Percentiles rank a stretch among this genome's conserved stretches.
Conservation (phyloP, 1,140 invertebrate species). For the Plutomurus gul region DNA sequence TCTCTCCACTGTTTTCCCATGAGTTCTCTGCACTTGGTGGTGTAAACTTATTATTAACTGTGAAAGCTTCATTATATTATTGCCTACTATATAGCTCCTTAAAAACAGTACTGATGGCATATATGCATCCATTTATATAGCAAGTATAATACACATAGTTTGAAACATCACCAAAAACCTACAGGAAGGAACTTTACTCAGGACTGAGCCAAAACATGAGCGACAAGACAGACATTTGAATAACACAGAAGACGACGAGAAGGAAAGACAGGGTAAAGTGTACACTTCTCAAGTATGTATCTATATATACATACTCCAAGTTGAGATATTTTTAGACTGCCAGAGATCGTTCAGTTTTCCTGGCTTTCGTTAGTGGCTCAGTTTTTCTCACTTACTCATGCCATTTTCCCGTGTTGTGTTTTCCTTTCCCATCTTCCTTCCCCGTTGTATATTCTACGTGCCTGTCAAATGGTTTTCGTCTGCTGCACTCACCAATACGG, state of each 20-base stretch:
- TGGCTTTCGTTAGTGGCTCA: background rate
- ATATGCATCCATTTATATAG: background rate
- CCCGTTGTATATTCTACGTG: no score
- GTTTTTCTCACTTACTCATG: background rate
- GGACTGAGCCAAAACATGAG: constrained; percentile 3
- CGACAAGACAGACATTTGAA: background rate
- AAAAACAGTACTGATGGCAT: background rate
- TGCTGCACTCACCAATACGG: no score
- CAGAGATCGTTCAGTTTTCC: background rate
- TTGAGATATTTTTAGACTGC: constrained; percentile 9
- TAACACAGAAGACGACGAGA: background rate
- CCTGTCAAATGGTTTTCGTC: no score
- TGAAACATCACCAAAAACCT: background rate
- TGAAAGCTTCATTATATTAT: background rate
- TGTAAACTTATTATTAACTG: constrained; percentile 18
- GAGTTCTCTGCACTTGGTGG: constrained; percentile 18
- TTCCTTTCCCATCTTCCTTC: background rate
- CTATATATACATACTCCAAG: background rate
- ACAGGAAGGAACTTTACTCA: background rate
- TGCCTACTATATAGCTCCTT: no score
- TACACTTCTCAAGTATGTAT: background rate
- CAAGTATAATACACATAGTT: no score
- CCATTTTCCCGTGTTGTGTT: background rate
- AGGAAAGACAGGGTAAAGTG: background rate
- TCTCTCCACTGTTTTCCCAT: constrained; percentile 11